Evolutionary conservation across 2,113 vertebrate genomes (phyloP).

Genomic region (Romanogobio albipinnatus): DNA sequence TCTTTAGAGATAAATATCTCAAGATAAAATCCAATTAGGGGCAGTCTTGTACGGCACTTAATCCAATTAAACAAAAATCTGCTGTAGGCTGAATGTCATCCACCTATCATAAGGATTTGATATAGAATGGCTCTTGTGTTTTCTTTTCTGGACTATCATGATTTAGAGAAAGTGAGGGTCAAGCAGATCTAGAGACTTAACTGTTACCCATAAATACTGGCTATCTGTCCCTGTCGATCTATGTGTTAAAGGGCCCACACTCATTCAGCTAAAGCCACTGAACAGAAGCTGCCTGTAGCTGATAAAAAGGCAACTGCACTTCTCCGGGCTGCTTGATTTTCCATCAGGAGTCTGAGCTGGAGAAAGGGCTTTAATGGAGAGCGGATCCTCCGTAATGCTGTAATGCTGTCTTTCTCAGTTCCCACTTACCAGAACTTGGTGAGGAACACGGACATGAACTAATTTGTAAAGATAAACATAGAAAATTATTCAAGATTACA

Average conservation of each 20-base stretch:
- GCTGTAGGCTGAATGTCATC: not conserved
- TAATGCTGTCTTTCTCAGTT: slow-evolving; percentile 67
- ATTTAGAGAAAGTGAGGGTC: not conserved
- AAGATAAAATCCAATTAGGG: not conserved
- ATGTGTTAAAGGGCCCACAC: slow-evolving; percentile 43
- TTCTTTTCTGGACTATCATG: not conserved
- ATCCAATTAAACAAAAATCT: slow-evolving; percentile 1
- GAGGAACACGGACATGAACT: slow-evolving; percentile 15
- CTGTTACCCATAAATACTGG: not conserved
- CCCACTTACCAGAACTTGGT: slow-evolving; percentile 37
- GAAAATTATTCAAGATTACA: not conserved
- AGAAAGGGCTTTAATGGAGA: slow-evolving; percentile 72
- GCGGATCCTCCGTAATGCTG: slow-evolving; percentile 68
- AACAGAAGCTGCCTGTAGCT: slow-evolving; percentile 61
- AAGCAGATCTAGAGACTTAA: not conserved
- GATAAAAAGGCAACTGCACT: slow-evolving; percentile 66
- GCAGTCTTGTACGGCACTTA: not conserved
- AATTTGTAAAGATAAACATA: not conserved
- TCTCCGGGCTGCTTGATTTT: slow-evolving; percentile 69
- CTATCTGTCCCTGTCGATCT: not conserved
- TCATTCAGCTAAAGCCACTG: slow-evolving; percentile 69
- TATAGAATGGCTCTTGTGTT: not conserved
- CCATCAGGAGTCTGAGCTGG: slow-evolving; percentile 71
- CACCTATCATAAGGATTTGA: not conserved
- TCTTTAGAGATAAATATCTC: no score